These are phyloP conservation scores for Baronia brevicornis DNA, from an alignment of 2,888 invertebrate species.

Conservation along the genomic window DNA sequence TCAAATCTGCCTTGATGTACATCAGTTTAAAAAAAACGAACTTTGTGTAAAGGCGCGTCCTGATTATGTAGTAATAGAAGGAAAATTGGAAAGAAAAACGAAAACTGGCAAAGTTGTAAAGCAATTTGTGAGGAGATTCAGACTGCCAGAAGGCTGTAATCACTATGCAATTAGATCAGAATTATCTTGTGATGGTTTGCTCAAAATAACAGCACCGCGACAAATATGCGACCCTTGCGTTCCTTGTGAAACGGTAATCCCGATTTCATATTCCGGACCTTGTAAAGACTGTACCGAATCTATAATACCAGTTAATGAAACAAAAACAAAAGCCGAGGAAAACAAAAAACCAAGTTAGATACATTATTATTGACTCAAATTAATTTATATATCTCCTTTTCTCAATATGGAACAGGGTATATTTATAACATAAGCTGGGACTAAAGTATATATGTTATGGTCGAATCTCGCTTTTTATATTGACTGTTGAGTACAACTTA, in stretches of 20 bases:
- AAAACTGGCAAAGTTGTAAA: constrained; percentile 38
- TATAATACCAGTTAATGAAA: constrained; percentile 7
- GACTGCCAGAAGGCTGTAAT: constrained; percentile 47
- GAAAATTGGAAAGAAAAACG: constrained; percentile 51
- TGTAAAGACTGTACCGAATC: constrained; percentile 16
- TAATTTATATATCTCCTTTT: no score
- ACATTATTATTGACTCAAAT: constrained; percentile 5
- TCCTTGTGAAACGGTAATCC: constrained; percentile 37
- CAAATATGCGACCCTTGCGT: constrained; percentile 27
- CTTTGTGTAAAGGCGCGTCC: constrained; percentile 48
- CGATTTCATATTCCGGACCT: constrained; percentile 23
- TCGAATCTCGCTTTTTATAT: no score
- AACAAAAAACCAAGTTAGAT: not conserved
- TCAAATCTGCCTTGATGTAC: constrained; percentile 47
- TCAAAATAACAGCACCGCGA: constrained; percentile 47
- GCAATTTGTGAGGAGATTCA: constrained; percentile 51
- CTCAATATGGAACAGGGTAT: no score
- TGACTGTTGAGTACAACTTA: no score
- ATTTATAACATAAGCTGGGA: no score
- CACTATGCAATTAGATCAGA: constrained; percentile 37
- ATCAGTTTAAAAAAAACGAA: constrained; percentile 46
- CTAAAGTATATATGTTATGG: no score
- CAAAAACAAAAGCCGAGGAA: not conserved
- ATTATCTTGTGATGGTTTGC: constrained; percentile 40
- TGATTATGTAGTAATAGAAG: constrained; percentile 54